These are phyloP conservation scores for Drosophila crucigera DNA, from an alignment of 2,888 invertebrate genomes.

Conservation along the genomic window DNA sequence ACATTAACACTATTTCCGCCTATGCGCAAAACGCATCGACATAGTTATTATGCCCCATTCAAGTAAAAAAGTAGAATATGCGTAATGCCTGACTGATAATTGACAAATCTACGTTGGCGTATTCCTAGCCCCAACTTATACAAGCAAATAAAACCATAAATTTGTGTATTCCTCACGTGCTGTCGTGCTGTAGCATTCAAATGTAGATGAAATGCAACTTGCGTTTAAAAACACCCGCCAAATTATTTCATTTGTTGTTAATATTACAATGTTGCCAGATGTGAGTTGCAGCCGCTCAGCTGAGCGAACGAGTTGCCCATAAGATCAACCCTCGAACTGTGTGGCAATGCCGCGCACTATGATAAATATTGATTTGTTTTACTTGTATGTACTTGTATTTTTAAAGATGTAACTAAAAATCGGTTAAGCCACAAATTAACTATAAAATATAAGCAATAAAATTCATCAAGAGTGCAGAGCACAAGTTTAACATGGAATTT, in stretches of 20 bases:
- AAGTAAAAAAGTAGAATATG: conserved; percentile 7
- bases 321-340: not conserved
- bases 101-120: conserved; percentile 35
- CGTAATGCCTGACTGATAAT: conserved; percentile 27
- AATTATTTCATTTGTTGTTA: conserved; percentile 42
- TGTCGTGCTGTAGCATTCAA: not conserved
- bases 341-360: conserved; percentile 35
- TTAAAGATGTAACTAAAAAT: conserved; percentile 50
- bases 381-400: conserved; percentile 49
- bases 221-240: conserved; percentile 20
- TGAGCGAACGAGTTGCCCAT: conserved; percentile 36
- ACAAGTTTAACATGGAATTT: conserved; percentile 77
- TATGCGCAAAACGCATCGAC: not conserved
- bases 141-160: conserved; percentile 6
- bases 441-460: conserved; percentile 5
- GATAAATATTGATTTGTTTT: conserved; percentile 63
- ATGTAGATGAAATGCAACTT: not conserved
- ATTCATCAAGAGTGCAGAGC: conserved; percentile 16
- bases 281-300: conserved; percentile 20
- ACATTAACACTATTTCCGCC: not conserved
- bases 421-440: conserved; percentile 5
- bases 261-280: conserved; percentile 36
- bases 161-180: not conserved
- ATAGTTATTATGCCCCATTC: not conserved
- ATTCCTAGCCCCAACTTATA: conserved; percentile 1